A percentile compares a stretch with the other conserved stretches of the same genome.
Conservation (phyloP, 2,797 vertebrate genomes). For the Paramormyrops hopkinsi region DNA sequence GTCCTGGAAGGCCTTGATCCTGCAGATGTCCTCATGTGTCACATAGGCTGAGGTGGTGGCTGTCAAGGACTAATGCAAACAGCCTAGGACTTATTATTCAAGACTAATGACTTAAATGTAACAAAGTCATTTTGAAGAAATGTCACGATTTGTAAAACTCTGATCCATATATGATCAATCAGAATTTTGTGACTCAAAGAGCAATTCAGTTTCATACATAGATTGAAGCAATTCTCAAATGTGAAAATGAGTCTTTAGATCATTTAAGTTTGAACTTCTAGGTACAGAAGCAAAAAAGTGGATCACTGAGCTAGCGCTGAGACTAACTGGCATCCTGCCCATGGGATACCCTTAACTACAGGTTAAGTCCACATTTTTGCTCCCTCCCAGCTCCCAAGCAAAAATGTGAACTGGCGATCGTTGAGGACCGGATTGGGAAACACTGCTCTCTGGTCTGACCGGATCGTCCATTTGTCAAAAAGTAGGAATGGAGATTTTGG, state of each 20-base stretch:
- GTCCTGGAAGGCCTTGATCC: constrained; percentile 69
- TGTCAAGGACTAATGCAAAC: constrained; percentile 44
- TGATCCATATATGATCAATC: background rate
- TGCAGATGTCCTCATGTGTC: constrained; percentile 76
- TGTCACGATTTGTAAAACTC: background rate
- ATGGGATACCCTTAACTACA: background rate
- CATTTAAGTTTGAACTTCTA: background rate
- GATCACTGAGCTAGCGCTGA: background rate
- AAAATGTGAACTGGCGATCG: background rate
- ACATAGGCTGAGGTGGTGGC: constrained; percentile 74
- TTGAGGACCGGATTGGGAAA: background rate
- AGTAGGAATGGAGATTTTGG: background rate
- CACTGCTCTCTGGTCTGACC: background rate
- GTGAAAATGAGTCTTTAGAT: background rate
- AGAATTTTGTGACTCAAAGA: background rate
- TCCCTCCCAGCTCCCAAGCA: background rate
- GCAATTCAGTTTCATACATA: background rate
- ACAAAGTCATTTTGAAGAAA: background rate
- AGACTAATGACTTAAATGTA: background rate
- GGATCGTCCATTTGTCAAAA: background rate
- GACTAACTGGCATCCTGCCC: background rate
- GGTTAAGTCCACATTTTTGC: background rate
- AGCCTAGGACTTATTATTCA: background rate
- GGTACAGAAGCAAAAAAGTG: background rate
- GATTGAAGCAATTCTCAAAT: background rate